Percentiles rank a stretch among this genome's conserved stretches.
These are phyloP conservation scores for Cephus pulcher DNA, from an alignment of 2,888 invertebrate species.

Conservation along the genomic window DNA sequence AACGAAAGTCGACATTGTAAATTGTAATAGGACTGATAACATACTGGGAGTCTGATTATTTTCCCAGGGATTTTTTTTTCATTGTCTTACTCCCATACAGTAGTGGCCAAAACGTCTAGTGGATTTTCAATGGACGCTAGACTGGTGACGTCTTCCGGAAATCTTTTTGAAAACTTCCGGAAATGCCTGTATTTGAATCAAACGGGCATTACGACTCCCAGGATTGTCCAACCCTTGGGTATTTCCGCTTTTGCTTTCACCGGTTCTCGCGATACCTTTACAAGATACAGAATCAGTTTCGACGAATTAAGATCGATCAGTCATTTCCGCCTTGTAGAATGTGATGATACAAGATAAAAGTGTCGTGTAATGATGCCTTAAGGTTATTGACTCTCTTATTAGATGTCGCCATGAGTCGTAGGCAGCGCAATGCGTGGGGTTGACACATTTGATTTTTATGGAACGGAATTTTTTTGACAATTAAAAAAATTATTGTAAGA, in stretches of 20 bases:
- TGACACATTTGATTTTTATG: background rate
- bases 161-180: background rate
- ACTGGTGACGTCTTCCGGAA: background rate
- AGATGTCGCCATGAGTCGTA: background rate
- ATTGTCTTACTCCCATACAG: background rate
- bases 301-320: background rate
- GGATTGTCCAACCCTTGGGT: conserved; percentile 36
- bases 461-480: background rate
- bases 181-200: conserved; percentile 26
- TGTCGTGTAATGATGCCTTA: background rate
- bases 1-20: background rate
- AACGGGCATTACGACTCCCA: conserved; percentile 31
- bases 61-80: background rate
- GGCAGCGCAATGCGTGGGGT: background rate
- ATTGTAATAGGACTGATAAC: conserved; percentile 10
- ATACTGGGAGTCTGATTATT: conserved; percentile 22
- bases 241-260: conserved; percentile 52
- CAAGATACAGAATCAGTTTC: background rate
- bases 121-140: background rate
- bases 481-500: background rate
- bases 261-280: conserved; percentile 24
- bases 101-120: background rate
- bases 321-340: background rate
- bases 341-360: background rate
- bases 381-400: background rate